Evolutionary conservation across 2,888 invertebrate species (phyloP).

Genomic region (Oligia latruncula): DNA sequence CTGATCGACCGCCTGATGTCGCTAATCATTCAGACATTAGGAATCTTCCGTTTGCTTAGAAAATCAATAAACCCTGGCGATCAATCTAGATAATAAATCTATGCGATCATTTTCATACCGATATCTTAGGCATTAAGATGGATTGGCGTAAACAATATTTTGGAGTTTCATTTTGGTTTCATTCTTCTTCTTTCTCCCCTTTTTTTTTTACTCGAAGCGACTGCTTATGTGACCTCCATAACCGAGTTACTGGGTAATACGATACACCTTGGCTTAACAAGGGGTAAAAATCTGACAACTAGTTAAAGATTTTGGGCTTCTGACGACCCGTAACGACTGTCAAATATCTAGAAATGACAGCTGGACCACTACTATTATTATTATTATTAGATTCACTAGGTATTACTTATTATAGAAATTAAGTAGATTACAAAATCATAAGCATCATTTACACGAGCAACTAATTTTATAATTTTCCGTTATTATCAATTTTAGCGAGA

Average conservation of each 20-base stretch:
- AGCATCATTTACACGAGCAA: constrained; percentile 25
- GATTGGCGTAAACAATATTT: not conserved
- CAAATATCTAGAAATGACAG: not conserved
- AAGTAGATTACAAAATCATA: constrained; percentile 2
- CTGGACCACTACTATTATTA: too few relatives aligned
- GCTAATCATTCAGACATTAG: constrained; percentile 42
- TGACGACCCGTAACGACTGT: not conserved
- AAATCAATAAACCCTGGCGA: constrained; percentile 7
- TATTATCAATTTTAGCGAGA: constrained; percentile 55
- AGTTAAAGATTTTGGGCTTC: not conserved
- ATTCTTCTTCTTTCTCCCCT: not conserved
- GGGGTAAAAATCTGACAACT: too few relatives aligned
- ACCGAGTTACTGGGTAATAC: not conserved
- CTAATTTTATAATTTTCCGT: constrained; percentile 44
- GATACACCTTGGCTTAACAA: not conserved
- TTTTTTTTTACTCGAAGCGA: not conserved
- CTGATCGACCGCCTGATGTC: constrained; percentile 30
- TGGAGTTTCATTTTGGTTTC: not conserved
- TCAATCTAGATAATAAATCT: not conserved
- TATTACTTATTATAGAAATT: not conserved
- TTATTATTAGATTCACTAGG: not conserved
- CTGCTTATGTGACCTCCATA: not conserved
- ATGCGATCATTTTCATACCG: not conserved
- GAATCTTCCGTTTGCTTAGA: constrained; percentile 16
- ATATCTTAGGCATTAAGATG: not conserved